These are phyloP conservation scores for Oncorhynchus gorbuscha DNA, from an alignment of 2,113 vertebrate genomes.

Conservation along the genomic window DNA sequence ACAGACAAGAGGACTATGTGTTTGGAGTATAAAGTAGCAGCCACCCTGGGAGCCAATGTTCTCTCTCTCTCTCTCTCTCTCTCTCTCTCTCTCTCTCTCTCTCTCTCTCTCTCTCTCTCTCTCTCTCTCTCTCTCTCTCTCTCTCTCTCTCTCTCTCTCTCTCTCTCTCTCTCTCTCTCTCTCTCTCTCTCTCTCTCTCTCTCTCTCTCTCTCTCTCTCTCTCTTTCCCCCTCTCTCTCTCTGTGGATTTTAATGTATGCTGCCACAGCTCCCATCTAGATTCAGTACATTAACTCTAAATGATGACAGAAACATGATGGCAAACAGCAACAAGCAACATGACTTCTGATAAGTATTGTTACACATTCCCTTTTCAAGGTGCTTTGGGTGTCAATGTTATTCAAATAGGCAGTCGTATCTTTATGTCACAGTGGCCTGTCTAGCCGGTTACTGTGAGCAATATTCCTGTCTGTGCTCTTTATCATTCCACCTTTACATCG, in stretches of 20 bases:
- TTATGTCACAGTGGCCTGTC: neutral
- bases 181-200: neutral
- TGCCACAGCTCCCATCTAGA: constrained; percentile 6
- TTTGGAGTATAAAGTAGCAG: constrained; percentile 72
- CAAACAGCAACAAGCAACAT: no score
- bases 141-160: neutral
- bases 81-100: no score
- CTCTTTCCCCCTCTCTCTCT: neutral
- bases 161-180: neutral
- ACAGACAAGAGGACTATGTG: constrained; percentile 59
- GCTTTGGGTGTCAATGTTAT: no score
- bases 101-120: neutral
- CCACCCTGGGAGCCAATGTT: constrained; percentile 48
- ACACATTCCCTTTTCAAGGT: no score
- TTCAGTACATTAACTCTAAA: neutral
- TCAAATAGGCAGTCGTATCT: neutral
- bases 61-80: constrained; percentile 5
- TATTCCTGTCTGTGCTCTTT: neutral
- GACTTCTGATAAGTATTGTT: no score
- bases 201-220: neutral
- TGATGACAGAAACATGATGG: neutral
- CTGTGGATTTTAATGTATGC: constrained; percentile 40
- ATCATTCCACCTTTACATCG: neutral
- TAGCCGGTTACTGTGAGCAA: neutral
- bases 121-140: neutral